Evolutionary conservation across 1,140 invertebrate genomes (phyloP).

Genomic region (Neodiprion pinetum): DNA sequence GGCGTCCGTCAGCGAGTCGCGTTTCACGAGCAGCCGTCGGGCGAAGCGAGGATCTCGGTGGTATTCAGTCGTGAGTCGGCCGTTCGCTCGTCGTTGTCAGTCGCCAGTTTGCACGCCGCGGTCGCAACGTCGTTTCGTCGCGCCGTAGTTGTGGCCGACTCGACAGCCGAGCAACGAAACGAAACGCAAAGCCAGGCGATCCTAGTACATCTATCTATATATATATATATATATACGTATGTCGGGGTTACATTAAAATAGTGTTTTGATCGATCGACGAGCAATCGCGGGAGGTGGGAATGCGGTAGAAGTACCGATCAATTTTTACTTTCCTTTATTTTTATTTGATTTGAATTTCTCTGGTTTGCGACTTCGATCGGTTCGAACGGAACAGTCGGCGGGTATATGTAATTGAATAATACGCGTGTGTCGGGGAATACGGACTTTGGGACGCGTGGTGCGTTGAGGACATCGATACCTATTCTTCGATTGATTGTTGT

Average conservation of each 20-base stretch:
- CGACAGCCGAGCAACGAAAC: neutral
- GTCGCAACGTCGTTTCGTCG: constrained; percentile 31
- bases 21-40: constrained; percentile 9
- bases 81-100: constrained; percentile 34
- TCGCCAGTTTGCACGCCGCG: constrained; percentile 42
- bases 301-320: too few relatives aligned
- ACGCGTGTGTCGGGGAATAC: too few relatives aligned
- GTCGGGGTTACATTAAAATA: neutral
- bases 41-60: constrained; percentile 19
- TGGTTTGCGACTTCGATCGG: too few relatives aligned
- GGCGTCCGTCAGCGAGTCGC: constrained; percentile 18
- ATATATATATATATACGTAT: constrained; percentile 13
- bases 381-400: too few relatives aligned
- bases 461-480: too few relatives aligned
- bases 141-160: constrained; percentile 12
- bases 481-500: too few relatives aligned
- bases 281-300: too few relatives aligned
- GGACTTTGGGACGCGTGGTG: too few relatives aligned
- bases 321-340: too few relatives aligned
- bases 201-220: neutral
- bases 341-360: too few relatives aligned
- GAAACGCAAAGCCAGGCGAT: constrained; percentile 10
- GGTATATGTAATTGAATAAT: too few relatives aligned
- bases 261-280: too few relatives aligned
- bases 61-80: neutral